Conservation (phyloP, 2,888 invertebrate species). For the Drosophila colorata region DNA sequence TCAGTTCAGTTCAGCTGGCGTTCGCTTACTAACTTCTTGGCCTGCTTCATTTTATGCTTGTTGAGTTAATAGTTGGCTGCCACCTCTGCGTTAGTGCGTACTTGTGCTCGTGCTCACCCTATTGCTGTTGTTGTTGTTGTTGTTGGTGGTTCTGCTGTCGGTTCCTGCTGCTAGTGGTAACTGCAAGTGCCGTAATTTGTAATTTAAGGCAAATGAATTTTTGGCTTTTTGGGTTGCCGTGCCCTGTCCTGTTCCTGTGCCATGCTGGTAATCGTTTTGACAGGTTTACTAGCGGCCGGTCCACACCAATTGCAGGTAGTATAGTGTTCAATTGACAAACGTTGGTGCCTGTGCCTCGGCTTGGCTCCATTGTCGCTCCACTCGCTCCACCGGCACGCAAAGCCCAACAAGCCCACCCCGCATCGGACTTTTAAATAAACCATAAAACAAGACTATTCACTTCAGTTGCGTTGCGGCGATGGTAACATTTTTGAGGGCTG, state of each 20-base stretch:
- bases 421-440: conserved; percentile 75
- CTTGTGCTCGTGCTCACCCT: conserved; percentile 14
- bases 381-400: too few species aligned
- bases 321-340: conserved; percentile 73
- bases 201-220: conserved; percentile 80
- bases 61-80: conserved; percentile 78
- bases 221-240: conserved; percentile 61
- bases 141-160: neutral
- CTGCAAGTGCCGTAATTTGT: conserved; percentile 80
- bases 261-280: conserved; percentile 63
- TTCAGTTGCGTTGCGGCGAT: conserved; percentile 76
- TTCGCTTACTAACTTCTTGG: conserved; percentile 49
- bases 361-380: conserved; percentile 59
- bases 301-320: conserved; percentile 49
- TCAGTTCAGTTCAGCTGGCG: conserved; percentile 23
- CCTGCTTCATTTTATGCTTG: conserved; percentile 78
- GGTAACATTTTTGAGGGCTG: conserved; percentile 54
- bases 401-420: conserved; percentile 31
- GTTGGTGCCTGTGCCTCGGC: conserved; percentile 24
- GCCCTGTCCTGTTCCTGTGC: conserved; percentile 8
- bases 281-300: conserved; percentile 53
- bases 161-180: conserved; percentile 30
- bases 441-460: conserved; percentile 80
- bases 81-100: conserved; percentile 56
- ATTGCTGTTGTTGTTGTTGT: neutral